Evolutionary conservation across 2,113 vertebrate species (phyloP).

Genomic region (Egretta garzetta): DNA sequence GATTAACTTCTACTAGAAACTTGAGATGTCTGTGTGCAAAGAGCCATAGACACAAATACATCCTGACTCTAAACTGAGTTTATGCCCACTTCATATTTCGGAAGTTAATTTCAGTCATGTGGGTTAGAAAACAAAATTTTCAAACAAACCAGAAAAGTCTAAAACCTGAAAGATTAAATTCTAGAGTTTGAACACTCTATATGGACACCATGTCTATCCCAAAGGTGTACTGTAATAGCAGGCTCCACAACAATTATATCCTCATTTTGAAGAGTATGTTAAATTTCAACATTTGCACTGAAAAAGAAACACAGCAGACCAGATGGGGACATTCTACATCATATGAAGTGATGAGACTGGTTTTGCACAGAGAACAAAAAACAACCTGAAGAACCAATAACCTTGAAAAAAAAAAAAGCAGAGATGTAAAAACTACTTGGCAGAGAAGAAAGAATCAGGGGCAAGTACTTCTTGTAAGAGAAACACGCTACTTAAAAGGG

Average conservation of each 20-base stretch:
- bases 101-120: background rate
- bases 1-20: background rate
- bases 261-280: background rate
- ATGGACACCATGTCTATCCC: background rate
- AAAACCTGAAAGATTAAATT: background rate
- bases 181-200: background rate
- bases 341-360: background rate
- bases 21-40: background rate
- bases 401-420: background rate
- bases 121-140: background rate
- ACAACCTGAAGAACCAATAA: background rate
- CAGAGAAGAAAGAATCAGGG: background rate
- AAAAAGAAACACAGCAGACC: background rate
- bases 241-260: background rate
- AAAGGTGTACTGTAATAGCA: background rate
- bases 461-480: background rate
- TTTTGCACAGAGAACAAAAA: background rate
- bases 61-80: background rate
- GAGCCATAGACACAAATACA: background rate
- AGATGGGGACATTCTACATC: background rate
- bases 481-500: background rate
- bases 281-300: background rate
- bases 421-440: background rate
- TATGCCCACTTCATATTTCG: background rate
- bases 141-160: background rate